These are phyloP conservation scores for Botrylloides violaceus DNA, from an alignment of 23 tunicate species.

Conservation along the genomic window DNA sequence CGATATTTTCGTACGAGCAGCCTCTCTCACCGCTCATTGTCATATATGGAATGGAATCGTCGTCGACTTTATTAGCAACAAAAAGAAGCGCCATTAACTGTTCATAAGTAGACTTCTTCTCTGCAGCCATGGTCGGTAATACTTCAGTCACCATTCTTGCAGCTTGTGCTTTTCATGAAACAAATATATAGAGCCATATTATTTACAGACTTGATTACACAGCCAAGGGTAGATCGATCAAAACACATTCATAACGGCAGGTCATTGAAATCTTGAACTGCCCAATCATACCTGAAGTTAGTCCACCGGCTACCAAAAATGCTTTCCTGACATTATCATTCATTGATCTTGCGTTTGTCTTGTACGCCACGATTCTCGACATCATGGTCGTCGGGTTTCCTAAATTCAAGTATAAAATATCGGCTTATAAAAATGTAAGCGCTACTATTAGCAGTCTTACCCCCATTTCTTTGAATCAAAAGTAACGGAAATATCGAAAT, in stretches of 20 bases:
- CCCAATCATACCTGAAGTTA: conserved; percentile 23
- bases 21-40: conserved; percentile 37
- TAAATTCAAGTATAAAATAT: no score
- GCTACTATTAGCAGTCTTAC: background rate
- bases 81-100: conserved; percentile 40
- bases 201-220: no score
- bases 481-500: background rate
- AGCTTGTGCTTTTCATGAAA: conserved; percentile 32
- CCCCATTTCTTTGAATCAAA: conserved; percentile 2
- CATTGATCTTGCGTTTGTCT: background rate
- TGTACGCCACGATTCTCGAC: background rate
- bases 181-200: no score
- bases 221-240: no score
- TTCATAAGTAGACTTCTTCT: conserved; percentile 45
- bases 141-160: conserved; percentile 23
- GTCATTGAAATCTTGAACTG: no score
- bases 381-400: conserved; percentile 11
- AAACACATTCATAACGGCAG: no score
- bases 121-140: conserved; percentile 42
- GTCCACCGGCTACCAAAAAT: conserved; percentile 14
- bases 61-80: conserved; percentile 33
- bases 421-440: no score
- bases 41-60: conserved; percentile 29
- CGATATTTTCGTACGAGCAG: conserved; percentile 18
- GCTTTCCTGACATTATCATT: background rate